Base-by-base conservation (phyloP, 2,113 vertebrate species). In the Muntiacus muntjak region DNA sequence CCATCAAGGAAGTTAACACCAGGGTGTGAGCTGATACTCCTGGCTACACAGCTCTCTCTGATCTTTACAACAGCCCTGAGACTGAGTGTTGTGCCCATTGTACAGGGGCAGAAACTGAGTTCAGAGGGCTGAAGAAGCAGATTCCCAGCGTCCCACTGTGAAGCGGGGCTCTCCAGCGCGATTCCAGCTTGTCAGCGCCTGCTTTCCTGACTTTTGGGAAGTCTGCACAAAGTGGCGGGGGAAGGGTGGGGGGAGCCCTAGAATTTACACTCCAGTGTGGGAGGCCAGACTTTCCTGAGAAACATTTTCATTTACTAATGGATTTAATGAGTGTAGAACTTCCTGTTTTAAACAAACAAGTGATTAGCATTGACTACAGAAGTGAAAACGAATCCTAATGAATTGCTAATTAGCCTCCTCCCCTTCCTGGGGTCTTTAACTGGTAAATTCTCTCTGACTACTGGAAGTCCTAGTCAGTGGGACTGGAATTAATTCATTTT, bases 311-410 rank as follows among this genome's bases (percentile, higher is more conserved):
- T 94, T 97, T 96, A 96, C 97, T 98, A 98, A 97, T 97, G 93
- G 87, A 94, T 97, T 97, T 98, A 98, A 98, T 98, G 97, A 97
- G 96, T 67, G 47, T 89, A 97, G 95, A 98, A 98, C 97, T 98
- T 97, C 86, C 82, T 58, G 55, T 95, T 97, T 98, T 98, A 98
- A 98, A 98, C 98, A 98, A 98, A 98, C 98, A 98, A 98, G 97
- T 97, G 96, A 98, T 98, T 98, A 98, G 96, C 98, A 98, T 97
- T 95, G 97, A 98, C 97, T 98, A 95, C 91, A 94, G 89, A 95
- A 62, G 26, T 78, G 94, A 96, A 97, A 98, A 97, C 93, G 82
- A 93, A 97, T 96, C 92, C 96, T 98, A 98, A 98, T 98, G 98
- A 98, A 98, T 98, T 97, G 97, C 97, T 98, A 97, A 98, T 98